Percentiles rank a stretch among this genome's conserved stretches.
Evolutionary conservation across 2,888 invertebrate genomes (phyloP).

Genomic region (Ditula angustiorana): DNA sequence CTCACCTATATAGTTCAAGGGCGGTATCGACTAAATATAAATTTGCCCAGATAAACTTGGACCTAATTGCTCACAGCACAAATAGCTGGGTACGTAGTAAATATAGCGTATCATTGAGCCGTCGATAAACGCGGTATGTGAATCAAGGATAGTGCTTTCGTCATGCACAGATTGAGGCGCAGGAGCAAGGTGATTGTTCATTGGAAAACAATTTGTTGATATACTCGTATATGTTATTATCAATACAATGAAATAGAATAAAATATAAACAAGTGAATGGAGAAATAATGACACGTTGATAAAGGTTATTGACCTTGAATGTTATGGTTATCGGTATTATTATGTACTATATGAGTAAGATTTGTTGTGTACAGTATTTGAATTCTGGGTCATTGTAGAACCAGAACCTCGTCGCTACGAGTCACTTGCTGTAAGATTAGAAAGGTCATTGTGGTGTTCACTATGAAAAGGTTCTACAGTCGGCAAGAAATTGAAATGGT

Average conservation of each 20-base stretch:
- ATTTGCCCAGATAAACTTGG: slow-evolving; percentile 30
- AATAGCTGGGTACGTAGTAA: slow-evolving; percentile 24
- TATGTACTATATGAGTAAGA: neutral
- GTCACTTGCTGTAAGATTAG: too few species aligned
- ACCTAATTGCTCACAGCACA: slow-evolving; percentile 16
- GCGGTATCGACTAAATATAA: slow-evolving; percentile 16
- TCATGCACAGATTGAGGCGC: slow-evolving; percentile 50
- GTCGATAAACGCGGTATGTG: slow-evolving; percentile 61
- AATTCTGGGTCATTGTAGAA: too few species aligned
- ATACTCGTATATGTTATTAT: too few species aligned
- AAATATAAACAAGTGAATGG: neutral
- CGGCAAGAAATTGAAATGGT: too few species aligned
- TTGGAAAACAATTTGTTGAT: neutral
- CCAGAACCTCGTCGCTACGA: too few species aligned
- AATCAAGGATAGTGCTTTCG: slow-evolving; percentile 74
- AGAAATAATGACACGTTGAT: neutral
- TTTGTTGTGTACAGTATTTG: neutral
- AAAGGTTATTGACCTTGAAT: neutral
- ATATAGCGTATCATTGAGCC: slow-evolving; percentile 33
- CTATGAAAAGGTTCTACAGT: too few species aligned
- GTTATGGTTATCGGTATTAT: neutral
- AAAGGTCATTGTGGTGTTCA: too few species aligned
- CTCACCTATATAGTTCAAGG: slow-evolving; percentile 9
- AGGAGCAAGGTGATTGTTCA: neutral
- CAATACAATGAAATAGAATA: neutral